Evolutionary conservation across 2,797 vertebrate species (phyloP).

Genomic region (Molossus molossus): DNA sequence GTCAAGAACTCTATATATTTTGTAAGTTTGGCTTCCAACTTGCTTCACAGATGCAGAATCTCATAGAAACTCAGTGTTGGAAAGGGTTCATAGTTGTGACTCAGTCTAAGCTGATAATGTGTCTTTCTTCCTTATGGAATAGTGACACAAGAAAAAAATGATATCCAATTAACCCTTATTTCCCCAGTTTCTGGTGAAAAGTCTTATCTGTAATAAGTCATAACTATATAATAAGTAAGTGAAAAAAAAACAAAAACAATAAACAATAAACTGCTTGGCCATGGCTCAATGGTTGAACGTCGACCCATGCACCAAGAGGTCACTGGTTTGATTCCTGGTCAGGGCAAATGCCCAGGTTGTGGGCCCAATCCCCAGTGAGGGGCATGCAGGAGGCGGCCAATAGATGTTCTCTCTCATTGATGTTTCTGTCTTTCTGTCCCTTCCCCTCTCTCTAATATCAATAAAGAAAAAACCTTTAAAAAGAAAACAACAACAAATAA

Average conservation of each 20-base stretch:
- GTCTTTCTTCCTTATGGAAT: neutral
- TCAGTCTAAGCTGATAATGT: neutral
- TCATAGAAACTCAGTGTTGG: neutral
- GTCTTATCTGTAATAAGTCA: neutral
- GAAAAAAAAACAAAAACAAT: neutral
- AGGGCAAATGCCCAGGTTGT: too few species aligned
- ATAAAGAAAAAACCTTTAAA: too few species aligned
- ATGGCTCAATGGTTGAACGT: too few species aligned
- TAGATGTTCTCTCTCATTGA: too few species aligned
- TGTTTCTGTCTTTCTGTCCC: too few species aligned
- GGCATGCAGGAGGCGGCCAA: too few species aligned
- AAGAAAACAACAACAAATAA: too few species aligned
- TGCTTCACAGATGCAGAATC: neutral
- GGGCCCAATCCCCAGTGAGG: too few species aligned
- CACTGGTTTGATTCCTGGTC: too few species aligned
- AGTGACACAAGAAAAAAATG: neutral
- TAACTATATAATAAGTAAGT: neutral
- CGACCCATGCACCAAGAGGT: too few species aligned
- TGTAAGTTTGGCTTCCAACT: neutral
- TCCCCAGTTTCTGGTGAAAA: neutral
- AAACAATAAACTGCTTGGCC: too few species aligned
- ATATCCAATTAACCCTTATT: neutral
- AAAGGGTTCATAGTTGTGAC: neutral
- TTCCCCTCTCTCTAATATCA: too few species aligned
- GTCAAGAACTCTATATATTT: conserved; percentile 19